Conservation (phyloP, 2,888 invertebrate genomes). For the Gnatocerus cornutus region DNA sequence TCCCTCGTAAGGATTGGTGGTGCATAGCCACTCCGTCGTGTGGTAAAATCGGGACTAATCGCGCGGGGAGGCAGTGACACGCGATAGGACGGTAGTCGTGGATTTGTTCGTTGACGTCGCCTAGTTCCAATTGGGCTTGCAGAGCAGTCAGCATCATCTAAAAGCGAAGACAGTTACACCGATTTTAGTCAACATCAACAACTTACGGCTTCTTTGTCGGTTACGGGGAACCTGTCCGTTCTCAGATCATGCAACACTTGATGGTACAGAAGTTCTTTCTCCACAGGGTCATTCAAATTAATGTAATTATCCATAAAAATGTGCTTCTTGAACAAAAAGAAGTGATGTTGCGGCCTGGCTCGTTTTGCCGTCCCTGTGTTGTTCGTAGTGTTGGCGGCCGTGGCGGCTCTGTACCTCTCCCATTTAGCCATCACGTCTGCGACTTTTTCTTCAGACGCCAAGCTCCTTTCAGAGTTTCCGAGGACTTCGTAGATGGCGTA, state of each 20-base stretch:
- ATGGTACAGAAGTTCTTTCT: slow-evolving; percentile 94
- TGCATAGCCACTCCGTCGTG: slow-evolving; percentile 91
- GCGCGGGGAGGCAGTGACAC: slow-evolving; percentile 86
- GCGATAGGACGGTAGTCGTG: slow-evolving; percentile 81
- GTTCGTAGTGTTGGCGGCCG: slow-evolving; percentile 72
- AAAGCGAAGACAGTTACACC: slow-evolving; percentile 48
- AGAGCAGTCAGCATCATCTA: slow-evolving; percentile 95
- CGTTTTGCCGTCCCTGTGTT: slow-evolving; percentile 66
- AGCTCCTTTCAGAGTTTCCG: slow-evolving; percentile 88
- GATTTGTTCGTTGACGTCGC: slow-evolving; percentile 83
- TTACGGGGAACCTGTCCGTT: slow-evolving; percentile 93
- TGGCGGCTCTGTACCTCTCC: slow-evolving; percentile 87
- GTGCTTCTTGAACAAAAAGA: slow-evolving; percentile 88
- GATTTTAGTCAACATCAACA: background rate
- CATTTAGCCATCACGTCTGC: slow-evolving; percentile 96
- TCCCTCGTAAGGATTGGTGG: slow-evolving; percentile 91
- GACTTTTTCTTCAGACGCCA: slow-evolving; percentile 89
- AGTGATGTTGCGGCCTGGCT: slow-evolving; percentile 75
- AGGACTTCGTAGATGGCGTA: slow-evolving; percentile 95
- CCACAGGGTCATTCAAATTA: slow-evolving; percentile 88
- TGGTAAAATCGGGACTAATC: slow-evolving; percentile 85
- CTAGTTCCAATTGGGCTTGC: slow-evolving; percentile 93
- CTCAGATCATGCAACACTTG: slow-evolving; percentile 93
- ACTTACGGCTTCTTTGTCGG: slow-evolving; percentile 94
- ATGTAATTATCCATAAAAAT: slow-evolving; percentile 86